A percentile compares a stretch with the other conserved stretches of the same genome.
phyloP scores from a whole-genome alignment of 1,140 invertebrate genomes.

The Subanguina moxae region DNA sequence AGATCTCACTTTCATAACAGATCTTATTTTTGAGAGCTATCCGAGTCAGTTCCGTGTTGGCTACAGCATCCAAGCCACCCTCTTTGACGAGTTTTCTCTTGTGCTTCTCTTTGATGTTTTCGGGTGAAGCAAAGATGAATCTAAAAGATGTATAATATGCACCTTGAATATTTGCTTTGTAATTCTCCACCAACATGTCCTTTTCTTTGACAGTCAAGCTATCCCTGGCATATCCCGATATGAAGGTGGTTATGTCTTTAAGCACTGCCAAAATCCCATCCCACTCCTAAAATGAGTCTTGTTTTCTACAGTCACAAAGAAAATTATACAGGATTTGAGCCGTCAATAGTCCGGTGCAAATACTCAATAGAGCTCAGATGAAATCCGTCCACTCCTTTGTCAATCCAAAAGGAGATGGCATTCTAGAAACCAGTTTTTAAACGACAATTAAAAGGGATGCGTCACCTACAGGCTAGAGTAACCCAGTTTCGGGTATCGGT shows the following conservation, averaged over 20 bases:
- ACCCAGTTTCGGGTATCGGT: too few relatives aligned
- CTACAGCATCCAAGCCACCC: slow-evolving; percentile 30
- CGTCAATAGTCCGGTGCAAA: slow-evolving; percentile 36
- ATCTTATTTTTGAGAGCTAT: slow-evolving; percentile 37
- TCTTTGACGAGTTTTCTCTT: slow-evolving; percentile 29
- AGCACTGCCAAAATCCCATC: slow-evolving; percentile 11
- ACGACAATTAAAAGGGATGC: too few relatives aligned
- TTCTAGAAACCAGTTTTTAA: slow-evolving; percentile 9
- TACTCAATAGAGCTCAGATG: slow-evolving; percentile 43
- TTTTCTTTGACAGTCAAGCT: neutral
- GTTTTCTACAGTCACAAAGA: neutral
- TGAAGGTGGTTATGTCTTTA: slow-evolving; percentile 7
- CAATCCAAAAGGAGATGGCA: slow-evolving; percentile 43
- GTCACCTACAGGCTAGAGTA: too few relatives aligned
- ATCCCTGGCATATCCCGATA: neutral
- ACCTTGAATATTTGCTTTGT: neutral
- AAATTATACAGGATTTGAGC: slow-evolving; percentile 30
- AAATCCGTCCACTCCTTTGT: slow-evolving; percentile 43
- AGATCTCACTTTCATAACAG: slow-evolving; percentile 22
- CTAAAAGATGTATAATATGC: slow-evolving; percentile 21
- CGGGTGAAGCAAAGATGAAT: slow-evolving; percentile 41
- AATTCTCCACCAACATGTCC: neutral
- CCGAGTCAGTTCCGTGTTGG: slow-evolving; percentile 48
- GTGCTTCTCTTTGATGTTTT: slow-evolving; percentile 33
- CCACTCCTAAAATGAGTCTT: slow-evolving; percentile 13